phyloP scores from a whole-genome alignment of 1,140 invertebrate genomes.

The Ostrea denselamellosa region DNA sequence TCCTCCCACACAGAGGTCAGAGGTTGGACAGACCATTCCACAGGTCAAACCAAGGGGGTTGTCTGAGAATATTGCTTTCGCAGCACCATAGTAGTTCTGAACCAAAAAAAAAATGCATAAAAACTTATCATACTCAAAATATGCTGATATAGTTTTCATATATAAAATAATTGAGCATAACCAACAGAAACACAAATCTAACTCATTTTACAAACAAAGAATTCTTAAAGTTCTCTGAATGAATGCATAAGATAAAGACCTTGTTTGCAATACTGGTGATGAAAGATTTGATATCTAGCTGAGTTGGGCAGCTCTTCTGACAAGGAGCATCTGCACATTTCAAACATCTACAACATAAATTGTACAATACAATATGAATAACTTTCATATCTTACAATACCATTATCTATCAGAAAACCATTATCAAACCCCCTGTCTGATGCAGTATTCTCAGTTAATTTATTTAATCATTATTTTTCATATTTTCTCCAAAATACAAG shows the following conservation, averaged over 20 bases:
- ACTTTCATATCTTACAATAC: too few species aligned
- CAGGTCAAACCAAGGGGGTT: conserved; percentile 97
- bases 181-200: neutral
- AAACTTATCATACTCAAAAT: neutral
- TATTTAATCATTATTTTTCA: too few species aligned
- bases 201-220: neutral
- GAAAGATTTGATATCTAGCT: conserved; percentile 97
- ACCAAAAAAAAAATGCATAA: neutral
- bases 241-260: conserved; percentile 79
- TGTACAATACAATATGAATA: neutral
- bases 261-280: conserved; percentile 98
- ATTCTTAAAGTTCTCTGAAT: neutral
- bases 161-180: neutral
- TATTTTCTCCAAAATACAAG: too few species aligned
- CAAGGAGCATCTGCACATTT: conserved; percentile 99
- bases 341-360: conserved; percentile 86
- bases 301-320: conserved; percentile 98
- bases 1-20: conserved; percentile 97
- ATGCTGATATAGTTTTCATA: neutral
- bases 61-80: conserved; percentile 97
- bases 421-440: too few species aligned
- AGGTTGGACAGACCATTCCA: conserved; percentile 99
- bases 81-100: conserved; percentile 98
- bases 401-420: neutral
- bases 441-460: too few species aligned